Evolutionary conservation across 2,113 vertebrate species (phyloP).

Genomic region (Madoqua kirkii): DNA sequence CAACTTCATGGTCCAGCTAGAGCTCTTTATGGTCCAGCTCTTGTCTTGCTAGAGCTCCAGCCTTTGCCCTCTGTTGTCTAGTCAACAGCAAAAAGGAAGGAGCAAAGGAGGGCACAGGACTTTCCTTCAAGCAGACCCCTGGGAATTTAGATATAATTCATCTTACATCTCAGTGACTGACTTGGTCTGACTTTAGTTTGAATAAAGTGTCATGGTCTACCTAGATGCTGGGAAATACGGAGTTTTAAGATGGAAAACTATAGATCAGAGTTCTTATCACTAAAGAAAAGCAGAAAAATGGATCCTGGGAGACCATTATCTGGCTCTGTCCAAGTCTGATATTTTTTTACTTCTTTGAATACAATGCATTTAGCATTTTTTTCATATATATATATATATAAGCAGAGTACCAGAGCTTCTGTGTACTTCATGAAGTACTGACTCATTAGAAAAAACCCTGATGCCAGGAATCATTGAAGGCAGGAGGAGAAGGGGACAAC

Average conservation of each 20-base stretch:
- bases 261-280: neutral
- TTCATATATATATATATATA: neutral
- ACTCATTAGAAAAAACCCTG: neutral
- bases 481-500: neutral
- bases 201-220: neutral
- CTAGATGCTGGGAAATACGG: neutral
- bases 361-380: neutral
- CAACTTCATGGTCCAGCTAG: neutral
- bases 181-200: neutral
- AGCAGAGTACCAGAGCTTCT: neutral
- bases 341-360: constrained; percentile 3
- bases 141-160: neutral
- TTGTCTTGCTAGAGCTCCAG: neutral
- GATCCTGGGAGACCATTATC: neutral
- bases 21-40: neutral
- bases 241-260: neutral
- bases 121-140: neutral
- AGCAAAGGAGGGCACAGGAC: neutral
- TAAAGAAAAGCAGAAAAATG: neutral
- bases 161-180: neutral
- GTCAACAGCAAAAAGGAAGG: neutral
- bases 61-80: neutral
- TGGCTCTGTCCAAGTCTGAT: neutral
- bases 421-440: neutral
- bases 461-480: neutral